A percentile compares a stretch with the other conserved stretches of the same genome.
Conservation (phyloP, 1,140 invertebrate genomes). For the Drosophila erecta region DNA sequence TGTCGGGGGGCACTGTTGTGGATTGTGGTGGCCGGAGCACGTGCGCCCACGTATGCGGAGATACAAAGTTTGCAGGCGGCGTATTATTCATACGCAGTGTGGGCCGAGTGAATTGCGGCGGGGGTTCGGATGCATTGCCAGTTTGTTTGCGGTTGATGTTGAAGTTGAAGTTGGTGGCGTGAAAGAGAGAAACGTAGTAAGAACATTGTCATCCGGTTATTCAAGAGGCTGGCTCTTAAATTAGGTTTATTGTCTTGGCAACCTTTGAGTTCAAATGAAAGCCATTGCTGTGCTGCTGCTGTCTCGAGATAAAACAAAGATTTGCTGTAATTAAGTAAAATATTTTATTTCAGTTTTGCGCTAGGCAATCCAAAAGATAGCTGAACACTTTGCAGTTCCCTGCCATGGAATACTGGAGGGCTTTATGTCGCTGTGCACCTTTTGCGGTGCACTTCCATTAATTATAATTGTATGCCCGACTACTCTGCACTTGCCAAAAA, state of each 20-base stretch:
- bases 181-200: conserved; percentile 3
- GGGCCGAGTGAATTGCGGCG: conserved; percentile 56
- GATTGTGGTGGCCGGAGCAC: conserved; percentile 46
- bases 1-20: conserved; percentile 92
- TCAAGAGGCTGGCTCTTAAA: background rate
- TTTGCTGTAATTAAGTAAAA: conserved; percentile 8
- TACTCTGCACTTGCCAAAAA: conserved; percentile 63
- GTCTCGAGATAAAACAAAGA: background rate
- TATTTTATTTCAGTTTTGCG: background rate
- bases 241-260: background rate
- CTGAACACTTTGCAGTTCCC: conserved; percentile 19
- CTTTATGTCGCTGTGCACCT: conserved; percentile 38
- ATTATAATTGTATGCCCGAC: conserved; percentile 79
- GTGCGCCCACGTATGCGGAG: conserved; percentile 27
- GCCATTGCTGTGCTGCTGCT: background rate
- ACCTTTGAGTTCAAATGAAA: background rate
- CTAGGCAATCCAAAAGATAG: conserved; percentile 7
- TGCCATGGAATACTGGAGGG: conserved; percentile 8
- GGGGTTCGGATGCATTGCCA: conserved; percentile 48
- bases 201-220: conserved; percentile 15
- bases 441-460: conserved; percentile 59
- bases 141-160: conserved; percentile 25
- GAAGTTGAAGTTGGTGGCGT: conserved; percentile 46
- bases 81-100: conserved; percentile 76
- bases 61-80: conserved; percentile 56